Evolutionary conservation across 2,113 vertebrate species (phyloP).

Genomic region (Neolamprologus brichardi): DNA sequence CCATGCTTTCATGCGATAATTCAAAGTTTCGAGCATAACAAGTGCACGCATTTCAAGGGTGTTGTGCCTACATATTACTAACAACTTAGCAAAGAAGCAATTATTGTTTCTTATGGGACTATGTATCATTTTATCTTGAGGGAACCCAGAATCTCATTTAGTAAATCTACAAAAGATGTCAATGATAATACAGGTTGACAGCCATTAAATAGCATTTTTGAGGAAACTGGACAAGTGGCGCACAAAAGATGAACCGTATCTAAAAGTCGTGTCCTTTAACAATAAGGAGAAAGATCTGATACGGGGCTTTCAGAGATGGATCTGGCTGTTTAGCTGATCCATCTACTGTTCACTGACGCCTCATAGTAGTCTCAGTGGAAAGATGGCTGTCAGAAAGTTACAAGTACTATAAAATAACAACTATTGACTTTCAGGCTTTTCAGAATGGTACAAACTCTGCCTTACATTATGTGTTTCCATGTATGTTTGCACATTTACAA

Average conservation of each 20-base stretch:
- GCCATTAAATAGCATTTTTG: not conserved
- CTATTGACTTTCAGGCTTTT: not conserved
- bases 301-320: accelerated
- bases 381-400: not conserved
- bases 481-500: not conserved
- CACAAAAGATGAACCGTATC: not conserved
- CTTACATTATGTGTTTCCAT: not conserved
- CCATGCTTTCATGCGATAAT: not conserved
- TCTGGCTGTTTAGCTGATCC: not conserved
- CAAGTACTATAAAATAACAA: not conserved
- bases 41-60: accelerated
- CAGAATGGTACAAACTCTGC: not conserved
- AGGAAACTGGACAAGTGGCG: not conserved
- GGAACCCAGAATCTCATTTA: not conserved
- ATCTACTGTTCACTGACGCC: not conserved
- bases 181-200: not conserved
- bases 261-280: accelerated
- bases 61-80: not conserved
- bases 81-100: not conserved
- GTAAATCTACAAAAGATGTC: not conserved
- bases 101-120: not conserved
- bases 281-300: not conserved
- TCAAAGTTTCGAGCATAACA: not conserved
- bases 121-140: not conserved
- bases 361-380: not conserved